Evolutionary conservation across 2,888 invertebrate species (phyloP), one percentile per base, ranked within the genome.

Genomic region (Horisme vitalbata): DNA sequence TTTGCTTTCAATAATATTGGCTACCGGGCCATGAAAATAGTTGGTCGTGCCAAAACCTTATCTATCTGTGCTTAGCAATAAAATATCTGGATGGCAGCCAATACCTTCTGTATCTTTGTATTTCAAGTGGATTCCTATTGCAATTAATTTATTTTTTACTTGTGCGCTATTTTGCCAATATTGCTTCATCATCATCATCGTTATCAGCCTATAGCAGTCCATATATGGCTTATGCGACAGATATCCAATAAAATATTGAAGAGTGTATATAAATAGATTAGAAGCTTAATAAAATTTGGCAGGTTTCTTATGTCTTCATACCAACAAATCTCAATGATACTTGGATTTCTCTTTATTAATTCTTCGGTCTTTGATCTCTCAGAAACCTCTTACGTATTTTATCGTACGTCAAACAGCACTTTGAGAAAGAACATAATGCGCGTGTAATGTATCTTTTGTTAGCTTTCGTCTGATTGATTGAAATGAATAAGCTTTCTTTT

Each of bases 21-120:
- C 65, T 55, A 59, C 55, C 45, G 53, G 51, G 55, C 47, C 49
- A 54, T 59, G 60, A 58, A 66, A 69, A 72, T 65, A 66, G 41
- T 38, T 45, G 45, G 36, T 27, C 28, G 61, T 79, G 81, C 81
- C 81, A 82, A 78, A 67, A 64, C 55, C 56, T 57, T 59, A 63
- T 69, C 59, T 68, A 57, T 62, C 55, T 50, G 57, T 60, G 72
- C 72, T 71, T 69, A 69, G 72, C 60, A 65, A 72, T 76, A 75
- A 69, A 67, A 63, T 48, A 50, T 57, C 66, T 80, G 79, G 79
- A 70, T 52, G 18, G 32, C 31, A 44, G 74, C 81, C 82, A 81
- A 79, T 59, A 55, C 54, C 52, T 61, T 47, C 55, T 41, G 61
- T 57, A 55, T 61, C 52, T 62, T 61, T 54, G 49, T 50, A 57